Percentiles rank a stretch among this genome's conserved stretches.
These are phyloP conservation scores for Neelides folsomi DNA, from an alignment of 2,888 invertebrate genomes.

Conservation along the genomic window DNA sequence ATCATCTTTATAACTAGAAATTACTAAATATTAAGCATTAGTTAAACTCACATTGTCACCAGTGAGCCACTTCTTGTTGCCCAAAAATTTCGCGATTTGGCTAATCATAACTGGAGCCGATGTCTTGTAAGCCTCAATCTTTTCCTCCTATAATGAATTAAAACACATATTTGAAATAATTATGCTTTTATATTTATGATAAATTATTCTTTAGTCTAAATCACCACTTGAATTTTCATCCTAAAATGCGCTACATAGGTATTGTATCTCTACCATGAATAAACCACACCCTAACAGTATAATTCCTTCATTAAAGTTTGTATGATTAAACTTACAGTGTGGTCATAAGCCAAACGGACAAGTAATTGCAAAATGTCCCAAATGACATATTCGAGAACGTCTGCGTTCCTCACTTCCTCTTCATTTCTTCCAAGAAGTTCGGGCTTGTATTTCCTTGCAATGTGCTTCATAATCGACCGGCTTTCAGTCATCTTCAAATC, in stretches of 20 bases:
- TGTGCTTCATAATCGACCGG: slow-evolving; percentile 38
- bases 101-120: slow-evolving; percentile 34
- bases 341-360: slow-evolving; percentile 36
- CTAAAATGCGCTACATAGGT: no score
- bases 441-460: slow-evolving; percentile 37
- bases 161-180: background rate
- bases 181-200: no score
- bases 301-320: slow-evolving; percentile 3
- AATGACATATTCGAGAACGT: slow-evolving; percentile 38
- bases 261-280: no score
- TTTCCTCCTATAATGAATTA: slow-evolving; percentile 34
- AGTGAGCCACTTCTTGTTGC: slow-evolving; percentile 36
- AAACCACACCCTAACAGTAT: no score
- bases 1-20: no score
- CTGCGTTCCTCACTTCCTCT: slow-evolving; percentile 36
- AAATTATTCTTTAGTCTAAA: no score
- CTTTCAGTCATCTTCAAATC: slow-evolving; percentile 39
- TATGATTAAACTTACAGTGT: slow-evolving; percentile 35
- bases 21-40: background rate
- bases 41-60: slow-evolving; percentile 35
- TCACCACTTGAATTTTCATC: no score
- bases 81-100: slow-evolving; percentile 36
- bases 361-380: slow-evolving; percentile 38
- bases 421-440: slow-evolving; percentile 37
- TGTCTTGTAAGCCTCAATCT: slow-evolving; percentile 36